Evolutionary conservation across 2,113 vertebrate species (phyloP).

Genomic region (Pitta sordida): DNA sequence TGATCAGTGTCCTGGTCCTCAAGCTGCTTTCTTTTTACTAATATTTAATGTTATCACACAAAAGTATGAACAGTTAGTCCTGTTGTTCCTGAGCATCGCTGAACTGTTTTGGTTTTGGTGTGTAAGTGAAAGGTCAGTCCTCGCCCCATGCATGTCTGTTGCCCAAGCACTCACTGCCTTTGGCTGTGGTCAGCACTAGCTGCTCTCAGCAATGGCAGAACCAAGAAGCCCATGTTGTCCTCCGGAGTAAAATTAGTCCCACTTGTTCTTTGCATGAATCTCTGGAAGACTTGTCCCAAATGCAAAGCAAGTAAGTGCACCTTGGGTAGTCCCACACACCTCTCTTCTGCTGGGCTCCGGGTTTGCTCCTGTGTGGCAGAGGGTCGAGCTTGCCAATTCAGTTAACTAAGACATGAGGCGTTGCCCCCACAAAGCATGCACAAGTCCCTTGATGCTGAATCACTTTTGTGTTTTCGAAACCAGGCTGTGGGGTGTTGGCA

Average conservation of each 20-base stretch:
- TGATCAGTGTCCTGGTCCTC: not conserved
- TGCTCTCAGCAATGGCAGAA: not conserved
- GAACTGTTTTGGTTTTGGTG: not conserved
- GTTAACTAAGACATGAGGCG: not conserved
- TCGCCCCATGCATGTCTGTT: accelerated
- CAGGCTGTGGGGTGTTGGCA: not conserved
- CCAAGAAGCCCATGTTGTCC: not conserved
- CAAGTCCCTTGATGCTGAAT: constrained; percentile 14
- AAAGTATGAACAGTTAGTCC: not conserved
- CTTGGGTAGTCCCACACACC: not conserved
- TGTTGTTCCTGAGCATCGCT: not conserved
- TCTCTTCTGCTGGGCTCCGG: not conserved
- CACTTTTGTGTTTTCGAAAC: constrained; percentile 10
- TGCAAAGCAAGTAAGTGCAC: not conserved
- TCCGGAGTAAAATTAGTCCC: not conserved
- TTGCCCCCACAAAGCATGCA: not conserved
- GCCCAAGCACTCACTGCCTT: not conserved
- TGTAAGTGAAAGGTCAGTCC: not conserved
- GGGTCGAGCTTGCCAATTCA: not conserved
- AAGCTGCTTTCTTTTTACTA: not conserved
- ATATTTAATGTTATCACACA: not conserved
- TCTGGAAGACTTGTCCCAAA: not conserved
- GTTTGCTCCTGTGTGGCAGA: not conserved
- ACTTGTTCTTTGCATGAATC: not conserved
- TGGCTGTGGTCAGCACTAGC: not conserved